phyloP scores from a whole-genome alignment of 1,140 invertebrate genomes.

The Apolygus lucorum region DNA sequence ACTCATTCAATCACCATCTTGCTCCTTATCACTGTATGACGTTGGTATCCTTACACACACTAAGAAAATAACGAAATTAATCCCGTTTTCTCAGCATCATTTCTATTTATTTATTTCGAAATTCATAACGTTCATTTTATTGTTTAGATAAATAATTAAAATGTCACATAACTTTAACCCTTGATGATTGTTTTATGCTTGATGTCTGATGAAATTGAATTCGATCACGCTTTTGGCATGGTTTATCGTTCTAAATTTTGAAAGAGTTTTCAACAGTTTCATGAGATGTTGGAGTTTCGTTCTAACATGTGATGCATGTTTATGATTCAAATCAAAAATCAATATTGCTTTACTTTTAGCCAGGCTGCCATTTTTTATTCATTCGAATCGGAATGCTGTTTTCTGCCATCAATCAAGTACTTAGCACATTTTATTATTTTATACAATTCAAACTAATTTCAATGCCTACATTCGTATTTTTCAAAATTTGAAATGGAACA shows the following conservation, averaged over 20 bases:
- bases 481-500: too few species aligned
- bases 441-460: too few species aligned
- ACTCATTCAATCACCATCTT: background rate
- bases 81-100: background rate
- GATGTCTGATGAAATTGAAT: background rate
- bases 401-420: too few species aligned
- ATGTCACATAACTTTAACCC: too few species aligned
- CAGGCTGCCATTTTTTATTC: background rate
- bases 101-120: background rate
- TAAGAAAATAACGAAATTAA: background rate
- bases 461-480: too few species aligned
- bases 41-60: constrained; percentile 14
- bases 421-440: too few species aligned
- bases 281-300: too few species aligned
- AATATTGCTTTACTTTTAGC: background rate
- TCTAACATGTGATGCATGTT: too few species aligned
- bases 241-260: background rate
- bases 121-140: background rate
- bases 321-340: background rate
- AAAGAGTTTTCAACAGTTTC: too few species aligned
- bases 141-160: too few species aligned
- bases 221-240: background rate
- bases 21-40: background rate
- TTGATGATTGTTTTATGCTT: background rate
- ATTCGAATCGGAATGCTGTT: too few species aligned